Conservation (phyloP, 64 coral and sea anemone species). For the Catalaphyllia jardinei region DNA sequence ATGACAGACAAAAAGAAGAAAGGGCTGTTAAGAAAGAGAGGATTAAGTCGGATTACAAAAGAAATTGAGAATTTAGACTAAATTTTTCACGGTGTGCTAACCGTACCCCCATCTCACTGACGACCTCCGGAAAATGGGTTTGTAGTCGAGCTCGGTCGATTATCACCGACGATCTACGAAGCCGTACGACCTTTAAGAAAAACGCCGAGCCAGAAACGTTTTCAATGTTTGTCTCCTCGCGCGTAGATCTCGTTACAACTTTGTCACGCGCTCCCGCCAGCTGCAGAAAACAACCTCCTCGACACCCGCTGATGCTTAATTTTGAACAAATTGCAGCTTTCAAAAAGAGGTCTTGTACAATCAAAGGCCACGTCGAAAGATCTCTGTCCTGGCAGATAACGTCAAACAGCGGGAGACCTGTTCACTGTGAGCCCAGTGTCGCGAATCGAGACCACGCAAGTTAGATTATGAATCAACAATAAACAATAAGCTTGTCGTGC, state of each 20-base stretch:
- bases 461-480: neutral
- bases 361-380: neutral
- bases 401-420: neutral
- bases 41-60: too few relatives aligned
- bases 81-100: too few relatives aligned
- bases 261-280: neutral
- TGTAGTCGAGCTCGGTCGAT: neutral
- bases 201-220: neutral
- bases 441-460: neutral
- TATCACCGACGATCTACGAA: neutral
- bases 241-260: neutral
- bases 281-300: neutral
- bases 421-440: neutral
- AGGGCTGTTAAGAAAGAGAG: too few relatives aligned
- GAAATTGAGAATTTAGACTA: too few relatives aligned
- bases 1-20: too few relatives aligned
- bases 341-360: neutral
- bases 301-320: neutral
- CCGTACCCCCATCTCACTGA: too few relatives aligned
- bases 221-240: neutral
- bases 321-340: neutral
- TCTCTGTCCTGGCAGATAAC: neutral
- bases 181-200: neutral
- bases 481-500: constrained; percentile 5
- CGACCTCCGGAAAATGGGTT: neutral